Conservation (phyloP, 2,113 vertebrate species). For the Pteronura brasiliensis region DNA sequence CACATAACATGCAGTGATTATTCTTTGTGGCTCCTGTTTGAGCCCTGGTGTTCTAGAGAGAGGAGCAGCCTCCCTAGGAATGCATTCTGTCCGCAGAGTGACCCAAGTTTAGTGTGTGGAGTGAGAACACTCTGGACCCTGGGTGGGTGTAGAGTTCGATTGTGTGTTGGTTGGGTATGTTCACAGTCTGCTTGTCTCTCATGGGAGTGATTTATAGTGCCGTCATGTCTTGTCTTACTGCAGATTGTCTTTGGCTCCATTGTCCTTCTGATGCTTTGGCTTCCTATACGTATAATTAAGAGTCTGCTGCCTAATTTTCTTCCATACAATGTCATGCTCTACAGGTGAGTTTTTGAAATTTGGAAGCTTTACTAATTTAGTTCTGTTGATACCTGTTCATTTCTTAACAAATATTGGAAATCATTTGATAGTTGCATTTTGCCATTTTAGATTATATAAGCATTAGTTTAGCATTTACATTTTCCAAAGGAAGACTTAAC, state of each 20-base stretch:
- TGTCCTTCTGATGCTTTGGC: conserved; percentile 98
- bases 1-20: not conserved
- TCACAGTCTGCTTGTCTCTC: not conserved
- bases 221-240: not conserved
- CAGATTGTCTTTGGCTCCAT: conserved; percentile 99
- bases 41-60: not conserved
- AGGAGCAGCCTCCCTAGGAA: not conserved
- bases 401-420: not conserved
- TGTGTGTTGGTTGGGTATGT: not conserved
- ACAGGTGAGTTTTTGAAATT: conserved; percentile 87
- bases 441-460: not conserved
- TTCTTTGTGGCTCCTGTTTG: not conserved
- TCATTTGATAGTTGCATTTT: conserved; percentile 32
- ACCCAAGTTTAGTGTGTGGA: not conserved
- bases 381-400: not conserved
- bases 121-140: not conserved
- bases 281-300: conserved; percentile 96
- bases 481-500: not conserved
- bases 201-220: not conserved
- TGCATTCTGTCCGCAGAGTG: not conserved
- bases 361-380: not conserved
- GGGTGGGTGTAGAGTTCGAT: not conserved
- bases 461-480: not conserved
- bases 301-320: conserved; percentile 92
- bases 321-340: conserved; percentile 98